These are phyloP conservation scores for Steatocranus sp. DNA, from an alignment of 2,797 vertebrate species.

Conservation along the genomic window DNA sequence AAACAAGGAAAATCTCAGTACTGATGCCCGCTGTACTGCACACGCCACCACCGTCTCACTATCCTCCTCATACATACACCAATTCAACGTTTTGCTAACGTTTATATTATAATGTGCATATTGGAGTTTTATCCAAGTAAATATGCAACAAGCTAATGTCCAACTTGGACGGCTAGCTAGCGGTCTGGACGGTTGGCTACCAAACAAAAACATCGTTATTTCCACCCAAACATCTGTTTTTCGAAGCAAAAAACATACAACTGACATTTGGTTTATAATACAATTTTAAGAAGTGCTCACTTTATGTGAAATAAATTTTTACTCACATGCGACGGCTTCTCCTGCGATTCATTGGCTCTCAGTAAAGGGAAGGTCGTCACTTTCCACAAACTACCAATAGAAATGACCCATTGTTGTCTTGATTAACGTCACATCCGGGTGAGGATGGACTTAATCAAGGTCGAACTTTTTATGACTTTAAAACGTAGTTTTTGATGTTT, in stretches of 20 bases:
- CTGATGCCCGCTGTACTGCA: neutral
- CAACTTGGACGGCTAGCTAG: neutral
- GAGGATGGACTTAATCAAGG: rapidly evolving
- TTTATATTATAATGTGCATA: neutral
- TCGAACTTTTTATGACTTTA: rapidly evolving
- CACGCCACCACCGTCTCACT: neutral
- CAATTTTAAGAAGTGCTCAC: rapidly evolving
- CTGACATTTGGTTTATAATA: rapidly evolving
- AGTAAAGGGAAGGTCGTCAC: neutral
- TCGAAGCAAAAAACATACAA: rapidly evolving
- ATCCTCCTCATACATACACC: neutral
- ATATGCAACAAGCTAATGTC: neutral
- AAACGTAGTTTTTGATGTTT: neutral
- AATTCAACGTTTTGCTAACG: neutral
- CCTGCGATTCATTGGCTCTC: constrained; percentile 47
- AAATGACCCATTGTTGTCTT: neutral
- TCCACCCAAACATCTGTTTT: rapidly evolving
- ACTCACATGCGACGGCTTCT: constrained; percentile 58
- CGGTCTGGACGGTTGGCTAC: neutral
- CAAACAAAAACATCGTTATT: neutral
- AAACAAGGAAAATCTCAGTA: rapidly evolving
- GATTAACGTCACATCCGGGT: constrained; percentile 37
- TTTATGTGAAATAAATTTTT: neutral
- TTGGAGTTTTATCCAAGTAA: too few relatives aligned
- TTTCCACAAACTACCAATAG: constrained; percentile 9